Conservation (phyloP, 2,113 vertebrate species). For the Paralichthys olivaceus region DNA sequence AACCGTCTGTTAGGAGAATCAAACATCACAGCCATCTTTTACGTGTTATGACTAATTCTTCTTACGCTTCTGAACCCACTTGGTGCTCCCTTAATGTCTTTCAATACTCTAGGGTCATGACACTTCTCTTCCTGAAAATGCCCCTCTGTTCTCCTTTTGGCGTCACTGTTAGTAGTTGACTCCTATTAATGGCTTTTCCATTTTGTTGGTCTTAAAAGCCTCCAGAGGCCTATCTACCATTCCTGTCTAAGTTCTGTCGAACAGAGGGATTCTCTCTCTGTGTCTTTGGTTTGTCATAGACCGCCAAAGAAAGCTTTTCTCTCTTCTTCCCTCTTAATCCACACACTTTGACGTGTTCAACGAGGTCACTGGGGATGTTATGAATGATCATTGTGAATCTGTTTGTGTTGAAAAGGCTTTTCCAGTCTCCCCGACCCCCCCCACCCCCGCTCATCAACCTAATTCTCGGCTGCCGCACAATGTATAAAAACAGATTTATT, state of each 20-base stretch:
- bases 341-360: conserved; percentile 27
- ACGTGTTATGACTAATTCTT: conserved; percentile 39
- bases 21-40: conserved; percentile 11
- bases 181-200: conserved; percentile 63
- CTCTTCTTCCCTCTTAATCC: conserved; percentile 31
- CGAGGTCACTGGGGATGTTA: conserved; percentile 37
- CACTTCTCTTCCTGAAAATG: conserved; percentile 49
- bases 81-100: conserved; percentile 32
- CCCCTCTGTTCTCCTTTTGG: conserved; percentile 19
- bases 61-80: conserved; percentile 11
- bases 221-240: conserved; percentile 28
- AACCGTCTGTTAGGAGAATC: conserved; percentile 12
- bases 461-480: conserved; percentile 51
- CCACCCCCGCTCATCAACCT: conserved; percentile 48
- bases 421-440: conserved; percentile 14
- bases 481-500: conserved; percentile 77
- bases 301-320: conserved; percentile 11
- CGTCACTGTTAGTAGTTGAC: conserved; percentile 30
- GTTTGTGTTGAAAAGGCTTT: conserved; percentile 62
- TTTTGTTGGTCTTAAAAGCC: conserved; percentile 52
- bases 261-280: conserved; percentile 10
- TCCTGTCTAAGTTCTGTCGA: conserved; percentile 9
- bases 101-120: conserved; percentile 38
- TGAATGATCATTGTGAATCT: conserved; percentile 34
- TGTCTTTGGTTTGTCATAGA: conserved; percentile 26